A percentile compares a stretch with the other conserved stretches of the same genome.
phyloP scores from a whole-genome alignment of 2,888 invertebrate species.

The Standfussiana lucernea region DNA sequence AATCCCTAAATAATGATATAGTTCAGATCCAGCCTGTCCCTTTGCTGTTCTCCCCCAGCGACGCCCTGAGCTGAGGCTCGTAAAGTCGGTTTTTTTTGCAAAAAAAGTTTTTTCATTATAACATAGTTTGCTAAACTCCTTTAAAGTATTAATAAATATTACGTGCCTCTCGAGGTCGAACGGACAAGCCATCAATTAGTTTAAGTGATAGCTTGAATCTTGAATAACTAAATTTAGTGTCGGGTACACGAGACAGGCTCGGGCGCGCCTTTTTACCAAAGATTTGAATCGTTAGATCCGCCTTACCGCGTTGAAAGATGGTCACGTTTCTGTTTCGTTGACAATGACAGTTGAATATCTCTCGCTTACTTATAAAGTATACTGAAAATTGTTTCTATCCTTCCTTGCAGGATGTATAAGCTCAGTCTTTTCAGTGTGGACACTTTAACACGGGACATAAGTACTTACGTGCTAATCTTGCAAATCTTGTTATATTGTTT shows the following conservation, averaged over 20 bases:
- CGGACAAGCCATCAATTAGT: constrained; percentile 17
- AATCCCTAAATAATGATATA: no score
- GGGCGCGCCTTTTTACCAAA: neutral
- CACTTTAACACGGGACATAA: neutral
- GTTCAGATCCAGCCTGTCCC: no score
- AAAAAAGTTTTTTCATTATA: no score
- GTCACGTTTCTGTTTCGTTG: neutral
- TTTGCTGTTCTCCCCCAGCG: no score
- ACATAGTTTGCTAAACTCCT: neutral
- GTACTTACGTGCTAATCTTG: no score
- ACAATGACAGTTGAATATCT: neutral
- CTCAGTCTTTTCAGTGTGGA: neutral
- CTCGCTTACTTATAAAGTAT: neutral
- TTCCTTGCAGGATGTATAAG: neutral
- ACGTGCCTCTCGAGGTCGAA: constrained; percentile 15
- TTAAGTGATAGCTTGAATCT: constrained; percentile 18
- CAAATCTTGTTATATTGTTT: neutral
- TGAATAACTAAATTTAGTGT: constrained; percentile 27
- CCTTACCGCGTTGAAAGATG: neutral
- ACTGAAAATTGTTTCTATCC: no score
- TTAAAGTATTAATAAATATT: constrained; percentile 4
- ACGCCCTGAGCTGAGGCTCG: no score
- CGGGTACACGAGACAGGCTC: constrained; percentile 7
- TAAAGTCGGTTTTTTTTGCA: no score
- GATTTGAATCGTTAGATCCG: neutral